Conservation (phyloP, 2,888 invertebrate species). For the Escarpia spicata region DNA sequence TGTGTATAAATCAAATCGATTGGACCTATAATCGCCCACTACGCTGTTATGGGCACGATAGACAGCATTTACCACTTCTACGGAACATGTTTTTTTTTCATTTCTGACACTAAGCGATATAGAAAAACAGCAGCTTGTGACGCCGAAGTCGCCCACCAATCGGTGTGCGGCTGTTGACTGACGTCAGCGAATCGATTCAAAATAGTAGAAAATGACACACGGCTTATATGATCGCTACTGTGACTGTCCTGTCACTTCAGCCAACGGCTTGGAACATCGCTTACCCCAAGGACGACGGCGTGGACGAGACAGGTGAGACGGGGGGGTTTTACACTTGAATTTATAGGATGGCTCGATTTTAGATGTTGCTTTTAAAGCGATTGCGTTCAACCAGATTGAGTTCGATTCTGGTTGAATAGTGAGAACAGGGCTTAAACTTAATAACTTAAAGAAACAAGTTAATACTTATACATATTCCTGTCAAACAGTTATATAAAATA, state of each 20-base stretch:
- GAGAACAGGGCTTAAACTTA: no score
- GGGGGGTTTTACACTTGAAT: not conserved
- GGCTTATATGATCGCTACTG: not conserved
- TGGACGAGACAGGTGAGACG: not conserved
- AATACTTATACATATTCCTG: no score
- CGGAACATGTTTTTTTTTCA: not conserved
- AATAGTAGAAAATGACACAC: not conserved
- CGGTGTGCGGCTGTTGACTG: not conserved
- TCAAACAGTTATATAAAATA: not conserved
- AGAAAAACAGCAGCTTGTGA: not conserved
- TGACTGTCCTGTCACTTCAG: not conserved
- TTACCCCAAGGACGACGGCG: not conserved
- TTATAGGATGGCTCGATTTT: no score
- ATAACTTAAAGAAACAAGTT: no score
- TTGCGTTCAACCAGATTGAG: no score
- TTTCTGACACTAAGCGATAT: not conserved
- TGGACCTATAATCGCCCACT: not conserved
- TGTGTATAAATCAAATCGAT: not conserved
- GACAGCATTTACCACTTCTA: not conserved
- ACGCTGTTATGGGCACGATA: not conserved
- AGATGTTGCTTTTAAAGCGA: no score
- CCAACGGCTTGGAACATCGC: not conserved
- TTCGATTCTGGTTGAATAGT: no score
- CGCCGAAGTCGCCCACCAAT: constrained; percentile 1
- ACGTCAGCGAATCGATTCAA: not conserved